Percentiles rank a stretch among this genome's conserved stretches.
Conservation (phyloP, 2,113 vertebrate species). For the Passer domesticus region DNA sequence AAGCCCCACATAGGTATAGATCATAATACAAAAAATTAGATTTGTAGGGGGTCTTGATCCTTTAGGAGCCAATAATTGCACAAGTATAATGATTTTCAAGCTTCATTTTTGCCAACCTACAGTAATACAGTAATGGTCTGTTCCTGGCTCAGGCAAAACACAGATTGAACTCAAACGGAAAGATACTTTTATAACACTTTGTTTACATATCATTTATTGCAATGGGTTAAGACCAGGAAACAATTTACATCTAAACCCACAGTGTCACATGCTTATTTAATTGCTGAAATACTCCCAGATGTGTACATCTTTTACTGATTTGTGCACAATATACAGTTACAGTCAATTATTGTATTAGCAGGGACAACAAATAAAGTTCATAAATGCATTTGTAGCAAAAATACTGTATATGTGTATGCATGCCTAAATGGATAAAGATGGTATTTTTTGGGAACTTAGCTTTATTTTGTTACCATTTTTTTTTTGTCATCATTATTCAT, state of each 20-base stretch:
- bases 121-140: not conserved
- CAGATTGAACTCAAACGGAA: not conserved
- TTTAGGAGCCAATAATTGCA: not conserved
- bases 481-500: not conserved
- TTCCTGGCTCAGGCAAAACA: not conserved
- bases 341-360: slow-evolving; percentile 13
- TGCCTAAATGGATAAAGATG: not conserved
- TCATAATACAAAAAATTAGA: not conserved
- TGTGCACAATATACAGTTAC: not conserved
- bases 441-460: not conserved
- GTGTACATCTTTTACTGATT: not conserved
- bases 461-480: not conserved
- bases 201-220: not conserved
- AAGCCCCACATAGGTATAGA: not conserved
- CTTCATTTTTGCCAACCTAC: not conserved
- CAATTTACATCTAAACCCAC: not conserved
- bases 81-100: not conserved
- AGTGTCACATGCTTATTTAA: not conserved
- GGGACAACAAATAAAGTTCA: not conserved
- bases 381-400: not conserved
- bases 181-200: not conserved
- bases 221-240: slow-evolving; percentile 6
- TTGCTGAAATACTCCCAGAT: slow-evolving; percentile 26
- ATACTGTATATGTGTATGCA: not conserved
- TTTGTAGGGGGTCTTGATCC: not conserved